These are phyloP conservation scores for Ctenosaura bakeri DNA, from an alignment of 2,797 vertebrate genomes.

Conservation along the genomic window DNA sequence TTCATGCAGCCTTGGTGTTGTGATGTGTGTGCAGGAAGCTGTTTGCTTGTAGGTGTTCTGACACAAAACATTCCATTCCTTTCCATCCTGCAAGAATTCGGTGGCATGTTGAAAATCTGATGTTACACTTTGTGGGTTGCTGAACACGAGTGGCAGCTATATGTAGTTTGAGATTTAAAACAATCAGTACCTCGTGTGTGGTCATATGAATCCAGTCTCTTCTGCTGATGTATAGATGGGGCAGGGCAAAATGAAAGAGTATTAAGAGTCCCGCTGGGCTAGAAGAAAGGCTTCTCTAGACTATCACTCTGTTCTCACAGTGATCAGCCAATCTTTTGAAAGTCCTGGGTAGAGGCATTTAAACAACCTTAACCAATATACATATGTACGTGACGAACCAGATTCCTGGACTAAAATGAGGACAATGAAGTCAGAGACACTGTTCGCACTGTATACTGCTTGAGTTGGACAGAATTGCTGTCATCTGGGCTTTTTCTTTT, in stretches of 20 bases:
- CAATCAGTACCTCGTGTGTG: too few relatives aligned
- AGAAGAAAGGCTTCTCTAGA: too few relatives aligned
- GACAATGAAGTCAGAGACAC: background rate
- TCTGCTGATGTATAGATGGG: background rate
- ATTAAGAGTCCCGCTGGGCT: too few relatives aligned
- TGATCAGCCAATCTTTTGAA: background rate
- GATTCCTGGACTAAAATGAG: slow-evolving; percentile 19
- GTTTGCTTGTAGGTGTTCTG: too few relatives aligned
- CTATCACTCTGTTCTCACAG: too few relatives aligned
- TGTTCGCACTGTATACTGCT: background rate
- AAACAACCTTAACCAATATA: too few relatives aligned
- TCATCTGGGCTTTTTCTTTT: background rate
- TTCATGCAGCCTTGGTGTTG: too few relatives aligned
- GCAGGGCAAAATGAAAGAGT: too few relatives aligned
- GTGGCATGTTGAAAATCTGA: too few relatives aligned
- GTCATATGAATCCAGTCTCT: background rate
- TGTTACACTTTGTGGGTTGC: background rate
- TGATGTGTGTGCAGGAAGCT: too few relatives aligned
- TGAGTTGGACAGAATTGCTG: background rate
- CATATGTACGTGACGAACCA: background rate
- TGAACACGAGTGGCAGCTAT: background rate
- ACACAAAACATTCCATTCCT: too few relatives aligned
- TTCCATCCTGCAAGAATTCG: background rate
- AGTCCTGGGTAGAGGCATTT: slow-evolving; percentile 23
- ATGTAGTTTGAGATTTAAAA: too few relatives aligned